Conservation (phyloP, 2,113 vertebrate genomes). For the western clawed frog (Xenopus tropicalis) region DNA sequence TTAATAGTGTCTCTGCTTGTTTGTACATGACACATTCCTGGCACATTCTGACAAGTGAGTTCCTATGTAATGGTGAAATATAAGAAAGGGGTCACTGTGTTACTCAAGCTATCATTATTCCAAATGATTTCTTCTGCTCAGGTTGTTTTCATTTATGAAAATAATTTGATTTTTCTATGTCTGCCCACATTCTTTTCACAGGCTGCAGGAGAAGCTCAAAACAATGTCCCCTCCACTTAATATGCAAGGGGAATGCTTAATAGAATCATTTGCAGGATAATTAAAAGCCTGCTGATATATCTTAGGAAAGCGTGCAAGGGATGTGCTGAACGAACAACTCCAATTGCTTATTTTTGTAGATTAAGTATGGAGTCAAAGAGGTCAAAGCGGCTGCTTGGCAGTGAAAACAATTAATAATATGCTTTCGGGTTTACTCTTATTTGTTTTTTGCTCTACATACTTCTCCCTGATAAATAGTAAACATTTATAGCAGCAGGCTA, state of each 20-base stretch:
- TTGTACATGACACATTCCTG: conserved; percentile 59
- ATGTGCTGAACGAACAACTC: conserved; percentile 58
- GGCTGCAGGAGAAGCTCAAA: conserved; percentile 56
- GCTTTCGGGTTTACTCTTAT: conserved; percentile 48
- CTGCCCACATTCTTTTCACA: conserved; percentile 59
- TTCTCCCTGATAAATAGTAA: conserved; percentile 30
- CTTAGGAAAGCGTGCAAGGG: conserved; percentile 58
- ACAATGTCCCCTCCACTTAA: conserved; percentile 63
- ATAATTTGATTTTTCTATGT: conserved; percentile 66
- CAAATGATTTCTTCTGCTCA: conserved; percentile 66
- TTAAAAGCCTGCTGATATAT: conserved; percentile 62
- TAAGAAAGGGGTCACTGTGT: conserved; percentile 61
- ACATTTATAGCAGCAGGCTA: conserved; percentile 10
- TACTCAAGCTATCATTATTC: conserved; percentile 58
- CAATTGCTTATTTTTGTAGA: conserved; percentile 59
- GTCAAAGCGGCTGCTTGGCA: conserved; percentile 58
- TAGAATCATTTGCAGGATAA: conserved; percentile 63
- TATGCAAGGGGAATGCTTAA: conserved; percentile 64
- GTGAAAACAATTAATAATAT: conserved; percentile 56
- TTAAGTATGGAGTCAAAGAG: conserved; percentile 62
- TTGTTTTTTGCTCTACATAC: conserved; percentile 21
- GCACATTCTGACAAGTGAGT: conserved; percentile 58
- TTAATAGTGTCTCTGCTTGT: conserved; percentile 65
- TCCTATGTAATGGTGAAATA: conserved; percentile 56
- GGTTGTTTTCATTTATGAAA: conserved; percentile 62